Percentiles rank a stretch among this genome's conserved stretches.
Conservation (phyloP, 2,888 invertebrate genomes). For the Sphaerophoria taeniata region DNA sequence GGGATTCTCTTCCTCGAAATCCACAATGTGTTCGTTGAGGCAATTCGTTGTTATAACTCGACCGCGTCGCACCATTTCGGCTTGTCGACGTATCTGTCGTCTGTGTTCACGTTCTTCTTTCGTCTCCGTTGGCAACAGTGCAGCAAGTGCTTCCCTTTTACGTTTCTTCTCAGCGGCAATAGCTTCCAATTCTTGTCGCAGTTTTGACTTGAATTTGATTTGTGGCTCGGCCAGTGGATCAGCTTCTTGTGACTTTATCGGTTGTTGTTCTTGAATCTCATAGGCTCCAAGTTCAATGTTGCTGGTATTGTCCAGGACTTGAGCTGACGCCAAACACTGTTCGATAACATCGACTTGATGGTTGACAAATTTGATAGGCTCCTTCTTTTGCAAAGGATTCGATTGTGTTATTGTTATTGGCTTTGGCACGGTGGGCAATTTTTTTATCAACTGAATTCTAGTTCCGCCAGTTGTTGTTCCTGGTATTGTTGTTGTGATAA, state of each 20-base stretch:
- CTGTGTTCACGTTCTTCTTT: conserved; percentile 57
- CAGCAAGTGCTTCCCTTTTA: conserved; percentile 34
- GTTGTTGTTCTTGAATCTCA: conserved; percentile 32
- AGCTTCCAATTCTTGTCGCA: conserved; percentile 20
- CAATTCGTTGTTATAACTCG: conserved; percentile 64
- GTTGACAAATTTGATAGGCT: conserved; percentile 32
- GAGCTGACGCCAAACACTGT: conserved; percentile 61
- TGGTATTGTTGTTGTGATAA: conserved; percentile 66
- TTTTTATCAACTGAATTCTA: conserved; percentile 81
- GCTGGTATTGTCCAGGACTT: conserved; percentile 42
- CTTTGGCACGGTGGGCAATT: conserved; percentile 44
- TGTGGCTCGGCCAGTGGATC: conserved; percentile 35
- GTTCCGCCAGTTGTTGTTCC: conserved; percentile 76
- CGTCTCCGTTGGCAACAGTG: background rate
- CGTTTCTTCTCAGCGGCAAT: conserved; percentile 45
- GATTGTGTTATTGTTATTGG: background rate
- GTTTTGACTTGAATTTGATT: conserved; percentile 61
- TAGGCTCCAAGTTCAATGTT: conserved; percentile 48
- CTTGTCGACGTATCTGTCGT: conserved; percentile 41
- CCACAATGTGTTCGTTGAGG: conserved; percentile 74
- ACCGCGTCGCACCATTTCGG: conserved; percentile 47
- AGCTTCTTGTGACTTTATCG: conserved; percentile 17
- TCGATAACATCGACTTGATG: conserved; percentile 66
- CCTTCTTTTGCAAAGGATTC: conserved; percentile 9
- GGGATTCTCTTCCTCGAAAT: conserved; percentile 57